phyloP scores from a whole-genome alignment of 2,888 invertebrate species.

The Conops quadrifasciatus region DNA sequence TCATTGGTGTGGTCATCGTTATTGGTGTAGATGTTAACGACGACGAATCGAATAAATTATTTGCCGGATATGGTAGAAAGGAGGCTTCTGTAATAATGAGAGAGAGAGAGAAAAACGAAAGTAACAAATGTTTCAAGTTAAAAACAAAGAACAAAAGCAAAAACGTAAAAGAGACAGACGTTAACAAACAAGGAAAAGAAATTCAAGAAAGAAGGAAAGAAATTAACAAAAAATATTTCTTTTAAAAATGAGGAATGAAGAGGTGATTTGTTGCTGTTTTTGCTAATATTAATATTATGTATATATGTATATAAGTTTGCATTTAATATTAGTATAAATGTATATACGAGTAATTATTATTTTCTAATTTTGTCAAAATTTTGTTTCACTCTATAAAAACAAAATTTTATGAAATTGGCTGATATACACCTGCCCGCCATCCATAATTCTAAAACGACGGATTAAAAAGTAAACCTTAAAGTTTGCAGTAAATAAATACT shows the following conservation, averaged over 20 bases:
- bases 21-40: constrained; percentile 32
- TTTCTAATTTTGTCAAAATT: no score
- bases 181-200: no score
- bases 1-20: constrained; percentile 40
- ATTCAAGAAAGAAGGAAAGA: constrained; percentile 16
- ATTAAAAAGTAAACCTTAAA: no score
- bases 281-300: background rate
- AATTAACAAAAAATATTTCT: background rate
- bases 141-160: constrained; percentile 44
- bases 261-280: background rate
- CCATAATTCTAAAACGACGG: no score
- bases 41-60: constrained; percentile 38
- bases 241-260: constrained; percentile 1
- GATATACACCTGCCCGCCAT: no score
- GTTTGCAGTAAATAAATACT: no score
- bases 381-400: no score
- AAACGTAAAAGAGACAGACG: constrained; percentile 42
- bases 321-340: no score
- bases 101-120: constrained; percentile 56
- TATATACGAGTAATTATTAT: no score
- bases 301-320: no score
- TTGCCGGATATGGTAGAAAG: constrained; percentile 52
- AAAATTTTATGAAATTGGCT: no score
- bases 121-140: constrained; percentile 44
- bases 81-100: constrained; percentile 62